Conservation (phyloP, 2,888 invertebrate genomes). For the Bibio marci region DNA sequence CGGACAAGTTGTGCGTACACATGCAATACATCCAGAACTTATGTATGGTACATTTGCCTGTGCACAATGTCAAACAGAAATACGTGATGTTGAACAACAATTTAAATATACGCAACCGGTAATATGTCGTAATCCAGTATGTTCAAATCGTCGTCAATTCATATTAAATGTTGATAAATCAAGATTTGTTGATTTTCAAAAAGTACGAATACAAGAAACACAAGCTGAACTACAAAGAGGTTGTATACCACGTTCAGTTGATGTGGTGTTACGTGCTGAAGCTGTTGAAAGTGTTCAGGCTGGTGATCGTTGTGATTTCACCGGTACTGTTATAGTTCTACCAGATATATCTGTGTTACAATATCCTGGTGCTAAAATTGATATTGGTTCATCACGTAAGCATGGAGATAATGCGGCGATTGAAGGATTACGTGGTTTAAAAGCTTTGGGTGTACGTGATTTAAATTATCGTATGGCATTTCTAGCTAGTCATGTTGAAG, state of each 20-base stretch:
- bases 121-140: conserved; percentile 92
- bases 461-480: conserved; percentile 76
- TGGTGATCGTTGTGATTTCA: conserved; percentile 76
- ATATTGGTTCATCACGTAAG: conserved; percentile 57
- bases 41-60: conserved; percentile 83
- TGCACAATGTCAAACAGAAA: conserved; percentile 85
- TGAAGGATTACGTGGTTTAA: conserved; percentile 70
- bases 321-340: conserved; percentile 90
- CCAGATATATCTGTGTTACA: conserved; percentile 85
- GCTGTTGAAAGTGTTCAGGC: conserved; percentile 87
- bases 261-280: conserved; percentile 87
- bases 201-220: conserved; percentile 92
- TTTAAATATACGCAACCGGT: conserved; percentile 95
- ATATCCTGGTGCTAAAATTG: conserved; percentile 73
- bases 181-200: conserved; percentile 94
- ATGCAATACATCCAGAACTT: conserved; percentile 96
- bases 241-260: conserved; percentile 89
- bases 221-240: conserved; percentile 94
- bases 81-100: conserved; percentile 92
- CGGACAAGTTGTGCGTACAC: conserved; percentile 91
- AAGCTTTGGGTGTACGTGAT: conserved; percentile 72
- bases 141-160: conserved; percentile 80
- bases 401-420: conserved; percentile 55
- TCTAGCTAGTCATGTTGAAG: conserved; percentile 79
- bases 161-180: conserved; percentile 86